Base-by-base conservation (phyloP, 2,797 vertebrate genomes). In the Muscicapa comitata region DNA sequence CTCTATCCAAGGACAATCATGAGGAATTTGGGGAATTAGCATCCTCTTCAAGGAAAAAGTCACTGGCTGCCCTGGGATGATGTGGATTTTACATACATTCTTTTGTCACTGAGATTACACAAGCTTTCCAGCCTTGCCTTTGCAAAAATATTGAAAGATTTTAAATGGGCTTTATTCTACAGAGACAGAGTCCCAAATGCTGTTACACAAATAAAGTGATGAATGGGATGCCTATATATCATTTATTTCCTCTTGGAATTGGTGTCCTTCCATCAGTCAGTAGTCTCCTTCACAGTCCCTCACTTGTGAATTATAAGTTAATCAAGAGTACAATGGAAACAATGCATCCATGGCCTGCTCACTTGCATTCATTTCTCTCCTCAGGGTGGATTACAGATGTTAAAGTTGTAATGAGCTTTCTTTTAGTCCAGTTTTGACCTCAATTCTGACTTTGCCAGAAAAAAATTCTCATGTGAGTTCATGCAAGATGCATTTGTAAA, bases 181-280 rank as follows among this genome's bases (percentile, higher is more conserved):
- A 81, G 95, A 86, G 75, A 78, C 50, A 23, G 66, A 94, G 43
- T 83, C 76, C 50, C 93, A 95, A 92, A 88, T 35, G 75, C 51
- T 66, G 65, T 91, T 91, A 83, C 65, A 93, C 85, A 96, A 96
- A 94, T 94, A 88, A 86, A 95, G 42, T 93, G 85, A 93, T 90
- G 87, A 96, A 94, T 91, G 70, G 84, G 75, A 94, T 55, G 93
- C 58, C 85, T 86, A 92, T 90, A 93, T 95, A 92, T 93, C 54
- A 88, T 95, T 97, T 95, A 95, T 95, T 94, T 96, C 96, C 95
- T 94, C 94, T 90, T 84, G 89, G 94, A 96, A 95, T 96, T 96
- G 43, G 66, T 95, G 94, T 95, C 96, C 94, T 97, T 97, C 93
- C 89, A 95, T 94, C 92, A 92, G 70, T 94, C 82, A 94, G 84